Evolutionary conservation across 2,113 vertebrate species (phyloP), one percentile per base, ranked within the genome.

Genomic region (Erythrolamprus reginae): DNA sequence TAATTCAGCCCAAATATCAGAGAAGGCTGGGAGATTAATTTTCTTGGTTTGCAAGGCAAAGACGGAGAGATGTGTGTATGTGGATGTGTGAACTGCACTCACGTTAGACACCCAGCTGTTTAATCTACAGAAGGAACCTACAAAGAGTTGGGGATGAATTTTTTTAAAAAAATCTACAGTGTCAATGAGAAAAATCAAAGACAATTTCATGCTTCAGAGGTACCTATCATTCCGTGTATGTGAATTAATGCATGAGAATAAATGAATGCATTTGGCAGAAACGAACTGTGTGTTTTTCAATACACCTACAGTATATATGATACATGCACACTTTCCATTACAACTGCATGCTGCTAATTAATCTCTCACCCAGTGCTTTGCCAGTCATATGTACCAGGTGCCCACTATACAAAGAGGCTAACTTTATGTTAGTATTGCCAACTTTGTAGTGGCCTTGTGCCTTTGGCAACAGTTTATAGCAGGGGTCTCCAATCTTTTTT

Each of bases 1-100:
- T 96, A 96, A 96, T 96, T 96, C 96, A 95, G 95, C 93, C 94
- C 95, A 92, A 96, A 96, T 95, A 96, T 96, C 96, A 96, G 95
- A 96, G 95, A 70, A 95, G 95, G 94, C 93, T 53, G 88, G 61
- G 47, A 96, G 96, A 97, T 97, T 96, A 96, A 96, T 96, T 96
- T 96, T 95, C 95, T 94, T 93, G 90, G 92, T 96, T 95, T 96
- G 96, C 95, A 96, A 95, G 95, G 96, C 93, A 95, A 95, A 95
- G 91, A 47, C 65, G 90, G 42, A 45, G 48, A 92, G 91, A 55
- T 83, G 53, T 50, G 28, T 17, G 23, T 23, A 19, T 24, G 9
- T 13, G n/a, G n/a, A 4, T 21, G 19, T 28, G 10, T 42, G 2
- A 15, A 93, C 90, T 93, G 88, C 85, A 5, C 93, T 95, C 88